Evolutionary conservation across 1,140 invertebrate species (phyloP), one percentile per base, ranked within the genome.

Genomic region (Oryzaephilus surinamensis): DNA sequence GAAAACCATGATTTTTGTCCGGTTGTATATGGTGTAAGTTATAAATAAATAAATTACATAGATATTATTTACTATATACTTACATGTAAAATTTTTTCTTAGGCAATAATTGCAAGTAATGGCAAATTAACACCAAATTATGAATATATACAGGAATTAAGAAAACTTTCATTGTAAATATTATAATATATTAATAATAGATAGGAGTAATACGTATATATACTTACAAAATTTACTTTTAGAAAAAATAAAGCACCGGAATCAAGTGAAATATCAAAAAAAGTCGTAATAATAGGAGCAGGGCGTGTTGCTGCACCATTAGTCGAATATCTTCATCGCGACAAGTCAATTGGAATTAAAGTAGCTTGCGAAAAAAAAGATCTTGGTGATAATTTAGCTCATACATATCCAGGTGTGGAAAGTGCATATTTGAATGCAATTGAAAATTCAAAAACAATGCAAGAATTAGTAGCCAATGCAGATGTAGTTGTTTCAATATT

Each of bases 31-130:
- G 81, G 81, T 52, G 91, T 90, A 67, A 77, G 76, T 72, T n/a
- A n/a, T n/a, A n/a, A n/a, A n/a, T n/a, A n/a, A n/a, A n/a, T n/a
- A n/a, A n/a, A 42, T 3, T 20, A 3, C 27, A 14, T 6, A 33
- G 20, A 38, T 33, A 26, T 38, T 24, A n/a, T 14, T 32, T 17
- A 13, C 23, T 31, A 44, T 27, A 31, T 38, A 1, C 23, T 15
- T 17, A 13, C 14, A 31, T n/a, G n/a, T n/a, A n/a, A n/a, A n/a
- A n/a, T n/a, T 47, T 48, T 53, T 52, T 42, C 67, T 66, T 16
- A 87, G 81, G 88, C 94, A 6, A 91, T 98, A 36, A 99, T 99
- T 46, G 86, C 93, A 1, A 95, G 89, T 46, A 97, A 98, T 59
- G 94, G 94, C 30, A 68, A 74, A 52, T 62, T 99, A 40, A 97